These are phyloP conservation scores for Conchocele bisecta DNA, from an alignment of 2,888 invertebrate species.

Conservation along the genomic window DNA sequence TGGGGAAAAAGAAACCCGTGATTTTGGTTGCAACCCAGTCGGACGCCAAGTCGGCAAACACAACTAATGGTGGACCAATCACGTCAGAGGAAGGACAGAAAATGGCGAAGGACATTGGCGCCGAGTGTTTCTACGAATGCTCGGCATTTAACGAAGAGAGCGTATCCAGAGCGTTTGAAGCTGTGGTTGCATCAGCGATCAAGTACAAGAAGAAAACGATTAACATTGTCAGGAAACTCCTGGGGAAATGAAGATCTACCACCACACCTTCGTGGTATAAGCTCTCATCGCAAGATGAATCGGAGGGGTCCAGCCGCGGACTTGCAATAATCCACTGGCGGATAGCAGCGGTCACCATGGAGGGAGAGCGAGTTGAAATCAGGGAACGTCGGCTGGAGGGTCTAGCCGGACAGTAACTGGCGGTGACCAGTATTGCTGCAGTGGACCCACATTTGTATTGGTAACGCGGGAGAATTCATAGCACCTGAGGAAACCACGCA, in stretches of 20 bases:
- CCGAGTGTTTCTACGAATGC: constrained; percentile 71
- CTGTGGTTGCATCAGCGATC: constrained; percentile 65
- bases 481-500: too few relatives aligned
- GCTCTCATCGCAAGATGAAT: too few relatives aligned
- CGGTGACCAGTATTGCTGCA: too few relatives aligned
- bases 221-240: constrained; percentile 58
- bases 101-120: constrained; percentile 69
- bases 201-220: constrained; percentile 63
- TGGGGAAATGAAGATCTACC: constrained; percentile 62
- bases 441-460: too few relatives aligned
- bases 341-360: too few relatives aligned
- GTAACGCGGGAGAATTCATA: too few relatives aligned
- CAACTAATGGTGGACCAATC: neutral
- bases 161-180: constrained; percentile 68
- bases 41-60: constrained; percentile 44
- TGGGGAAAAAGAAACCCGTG: constrained; percentile 61
- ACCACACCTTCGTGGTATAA: too few relatives aligned
- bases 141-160: constrained; percentile 63
- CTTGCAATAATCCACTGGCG: too few relatives aligned
- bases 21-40: constrained; percentile 71
- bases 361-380: too few relatives aligned
- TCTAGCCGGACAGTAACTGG: too few relatives aligned
- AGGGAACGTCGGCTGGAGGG: too few relatives aligned
- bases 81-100: constrained; percentile 65
- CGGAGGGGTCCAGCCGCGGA: too few relatives aligned